Evolutionary conservation across 2,113 vertebrate genomes (phyloP).

Genomic region (Oreocharis arfaki): DNA sequence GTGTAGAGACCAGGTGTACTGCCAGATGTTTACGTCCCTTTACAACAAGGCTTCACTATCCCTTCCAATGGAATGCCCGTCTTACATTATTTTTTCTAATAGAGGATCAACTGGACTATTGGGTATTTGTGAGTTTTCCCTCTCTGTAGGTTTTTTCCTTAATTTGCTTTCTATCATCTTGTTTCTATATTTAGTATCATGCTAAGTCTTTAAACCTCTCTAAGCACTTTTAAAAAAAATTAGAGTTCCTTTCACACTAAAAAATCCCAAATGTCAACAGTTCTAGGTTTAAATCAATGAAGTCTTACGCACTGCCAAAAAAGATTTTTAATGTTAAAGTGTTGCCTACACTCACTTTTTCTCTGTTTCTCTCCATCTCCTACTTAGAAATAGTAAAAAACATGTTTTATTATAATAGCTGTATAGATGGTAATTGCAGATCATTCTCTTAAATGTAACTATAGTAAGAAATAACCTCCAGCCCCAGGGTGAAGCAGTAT

Average conservation of each 20-base stretch:
- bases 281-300: constrained; percentile 38
- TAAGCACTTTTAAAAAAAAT: not conserved
- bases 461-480: not conserved
- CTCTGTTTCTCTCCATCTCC: not conserved
- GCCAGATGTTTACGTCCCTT: constrained; percentile 63
- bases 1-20: constrained; percentile 63
- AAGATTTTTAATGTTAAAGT: constrained; percentile 17
- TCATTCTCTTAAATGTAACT: not conserved
- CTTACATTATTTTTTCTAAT: constrained; percentile 10
- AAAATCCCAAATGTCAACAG: not conserved
- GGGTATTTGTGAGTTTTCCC: not conserved
- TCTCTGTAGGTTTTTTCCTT: not conserved
- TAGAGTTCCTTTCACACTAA: not conserved
- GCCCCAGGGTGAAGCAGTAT: not conserved
- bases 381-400: not conserved
- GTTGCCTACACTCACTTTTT: not conserved
- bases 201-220: not conserved
- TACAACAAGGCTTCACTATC: constrained; percentile 28
- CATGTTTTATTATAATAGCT: not conserved
- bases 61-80: not conserved
- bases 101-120: constrained; percentile 1
- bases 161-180: not conserved
- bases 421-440: not conserved
- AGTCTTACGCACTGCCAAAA: constrained; percentile 4
- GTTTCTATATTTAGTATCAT: constrained; percentile 5